Base-by-base conservation (phyloP, 1,140 invertebrate genomes). In the Lepidostoma basale region DNA sequence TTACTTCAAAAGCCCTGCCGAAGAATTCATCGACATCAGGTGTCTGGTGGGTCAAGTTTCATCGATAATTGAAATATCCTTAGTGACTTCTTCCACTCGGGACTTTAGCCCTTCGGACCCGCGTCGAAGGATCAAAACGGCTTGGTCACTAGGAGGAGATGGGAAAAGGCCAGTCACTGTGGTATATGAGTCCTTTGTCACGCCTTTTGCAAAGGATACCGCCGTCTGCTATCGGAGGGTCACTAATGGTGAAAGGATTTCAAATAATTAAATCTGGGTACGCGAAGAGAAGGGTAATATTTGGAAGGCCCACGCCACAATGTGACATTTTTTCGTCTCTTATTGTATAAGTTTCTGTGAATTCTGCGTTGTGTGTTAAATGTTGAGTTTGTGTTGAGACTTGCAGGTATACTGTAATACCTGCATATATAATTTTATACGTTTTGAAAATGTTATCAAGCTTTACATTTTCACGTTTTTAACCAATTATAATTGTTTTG, bases 161-260 rank as follows among this genome's bases (percentile, higher is more conserved):
- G 33, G 18, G 5, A 42, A 68, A 40, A 22, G 42, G 44, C 14
- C 54, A 64, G 68, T 66, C 67, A 69, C 22, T 59, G 63, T 70
- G 63, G 69, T 28, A 49, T 62, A 66, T 67, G 69, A 67, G 23
- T 39, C 69, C 69, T 66, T 66, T 70, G 69, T 70, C 69, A 70
- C 69, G 63, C 69, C 69, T 70, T 70, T 28, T 42, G 64, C 39
- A 63, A 70, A 66, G 64, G 69, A 67, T 49, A 60, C 68, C 69
- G 69, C 47, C 62, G 22, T 10, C 28, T 23, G 18, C 6, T 42
- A 62, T 56, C 49, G 62, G 45, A 36, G 62, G 62, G 45, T 44
- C 54, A 42, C 58, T 54, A 45, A 62, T 40, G 56, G 18, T 44
- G 59, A 62, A 62, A 62, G 59, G 59, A 62, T 62, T 62, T 10